Evolutionary conservation across 2,113 vertebrate species (phyloP).

Genomic region (Blennius ocellaris): DNA sequence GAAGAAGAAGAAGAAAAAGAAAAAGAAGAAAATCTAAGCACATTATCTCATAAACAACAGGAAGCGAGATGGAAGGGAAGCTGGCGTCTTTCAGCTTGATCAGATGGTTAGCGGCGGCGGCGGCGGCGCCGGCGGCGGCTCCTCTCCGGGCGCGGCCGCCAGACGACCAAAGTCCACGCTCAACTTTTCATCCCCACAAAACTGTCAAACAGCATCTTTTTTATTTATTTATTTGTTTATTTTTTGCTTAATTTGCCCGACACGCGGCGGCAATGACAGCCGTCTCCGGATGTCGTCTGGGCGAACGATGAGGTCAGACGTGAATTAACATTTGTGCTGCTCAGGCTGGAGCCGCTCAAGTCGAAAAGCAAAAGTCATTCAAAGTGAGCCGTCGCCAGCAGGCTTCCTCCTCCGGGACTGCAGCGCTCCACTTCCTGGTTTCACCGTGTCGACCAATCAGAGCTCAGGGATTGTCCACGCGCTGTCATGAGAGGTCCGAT

Average conservation of each 20-base stretch:
- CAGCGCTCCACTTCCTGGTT: too few relatives aligned
- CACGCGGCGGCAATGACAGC: constrained; percentile 64
- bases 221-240: constrained; percentile 2
- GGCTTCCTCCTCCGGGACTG: too few relatives aligned
- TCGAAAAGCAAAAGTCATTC: constrained; percentile 72
- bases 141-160: too few relatives aligned
- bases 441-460: too few relatives aligned
- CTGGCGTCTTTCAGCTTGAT: neutral
- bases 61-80: constrained; percentile 27
- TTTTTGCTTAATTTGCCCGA: constrained; percentile 51
- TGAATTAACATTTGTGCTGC: constrained; percentile 79
- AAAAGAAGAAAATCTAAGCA: constrained; percentile 27
- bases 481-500: too few relatives aligned
- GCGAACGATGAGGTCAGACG: constrained; percentile 77
- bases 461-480: too few relatives aligned
- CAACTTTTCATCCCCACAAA: too few relatives aligned
- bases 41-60: constrained; percentile 53
- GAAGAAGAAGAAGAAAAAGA: too few relatives aligned
- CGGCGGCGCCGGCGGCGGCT: too few relatives aligned
- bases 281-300: constrained; percentile 64
- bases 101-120: too few relatives aligned
- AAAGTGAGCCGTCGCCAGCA: constrained; percentile 46
- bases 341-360: constrained; percentile 77
- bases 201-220: constrained; percentile 9
- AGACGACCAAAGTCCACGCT: too few relatives aligned